Percentiles rank a stretch among this genome's conserved stretches.
These are phyloP conservation scores for Drosophila parthenogenetica DNA, from an alignment of 2,888 invertebrate genomes.

Conservation along the genomic window DNA sequence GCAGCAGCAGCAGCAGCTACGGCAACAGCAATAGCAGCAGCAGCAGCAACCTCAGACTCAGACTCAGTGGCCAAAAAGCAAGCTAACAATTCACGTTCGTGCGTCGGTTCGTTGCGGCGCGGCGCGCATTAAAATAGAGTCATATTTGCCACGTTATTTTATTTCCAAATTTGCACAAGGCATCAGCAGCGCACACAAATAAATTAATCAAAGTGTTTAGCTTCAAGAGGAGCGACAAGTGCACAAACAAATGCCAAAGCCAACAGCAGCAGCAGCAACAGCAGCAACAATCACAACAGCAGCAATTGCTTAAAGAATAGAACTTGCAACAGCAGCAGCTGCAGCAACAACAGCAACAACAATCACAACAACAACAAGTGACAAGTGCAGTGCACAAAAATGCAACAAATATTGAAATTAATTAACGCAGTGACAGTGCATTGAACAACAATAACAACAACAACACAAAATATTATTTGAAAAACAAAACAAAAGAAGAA, in stretches of 20 bases:
- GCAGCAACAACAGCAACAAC: constrained; percentile 14
- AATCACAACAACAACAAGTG: constrained; percentile 51
- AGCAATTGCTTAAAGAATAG: constrained; percentile 33
- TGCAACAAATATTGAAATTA: constrained; percentile 62
- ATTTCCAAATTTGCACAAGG: constrained; percentile 71
- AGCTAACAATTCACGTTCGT: constrained; percentile 77
- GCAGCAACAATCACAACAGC: constrained; percentile 26
- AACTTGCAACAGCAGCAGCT: constrained; percentile 33
- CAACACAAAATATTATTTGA: constrained; percentile 13
- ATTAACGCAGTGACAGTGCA: constrained; percentile 72
- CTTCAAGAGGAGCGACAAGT: constrained; percentile 64
- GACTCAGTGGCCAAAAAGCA: constrained; percentile 76
- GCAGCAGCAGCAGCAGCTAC: constrained; percentile 32
- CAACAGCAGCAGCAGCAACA: constrained; percentile 22
- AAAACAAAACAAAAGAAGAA: constrained; percentile 8
- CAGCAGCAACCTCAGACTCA: constrained; percentile 58
- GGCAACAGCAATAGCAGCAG: constrained; percentile 22
- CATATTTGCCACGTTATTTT: constrained; percentile 77
- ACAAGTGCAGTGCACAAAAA: constrained; percentile 62
- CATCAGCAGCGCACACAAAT: constrained; percentile 67
- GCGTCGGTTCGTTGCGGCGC: constrained; percentile 80
- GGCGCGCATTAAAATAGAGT: constrained; percentile 68
- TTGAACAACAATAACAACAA: constrained; percentile 49
- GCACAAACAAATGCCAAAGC: constrained; percentile 71
- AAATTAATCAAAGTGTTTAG: constrained; percentile 73